These are phyloP conservation scores for Parochlus steinenii DNA, from an alignment of 2,888 invertebrate genomes.

Conservation along the genomic window DNA sequence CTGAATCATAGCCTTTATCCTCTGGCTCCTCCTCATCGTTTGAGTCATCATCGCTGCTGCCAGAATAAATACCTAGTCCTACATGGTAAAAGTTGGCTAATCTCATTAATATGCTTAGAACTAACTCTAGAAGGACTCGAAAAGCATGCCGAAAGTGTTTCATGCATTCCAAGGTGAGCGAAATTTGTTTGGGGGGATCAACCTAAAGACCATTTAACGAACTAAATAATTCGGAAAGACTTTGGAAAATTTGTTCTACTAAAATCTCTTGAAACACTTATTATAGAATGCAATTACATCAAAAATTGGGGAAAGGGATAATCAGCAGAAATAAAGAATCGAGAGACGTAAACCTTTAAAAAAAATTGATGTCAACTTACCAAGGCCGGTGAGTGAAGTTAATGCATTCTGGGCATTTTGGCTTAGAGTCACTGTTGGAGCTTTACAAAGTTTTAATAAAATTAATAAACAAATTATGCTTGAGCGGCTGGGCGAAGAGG, in stretches of 20 bases:
- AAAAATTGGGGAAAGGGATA: no score
- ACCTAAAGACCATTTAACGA: slow-evolving; percentile 4
- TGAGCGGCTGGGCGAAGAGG: neutral
- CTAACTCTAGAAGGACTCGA: no score
- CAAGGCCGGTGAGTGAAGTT: slow-evolving; percentile 5
- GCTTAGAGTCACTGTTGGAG: slow-evolving; percentile 4
- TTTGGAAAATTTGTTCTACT: no score
- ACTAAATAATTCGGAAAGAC: no score
- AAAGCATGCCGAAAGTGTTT: neutral
- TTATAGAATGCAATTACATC: no score
- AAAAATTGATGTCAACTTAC: no score
- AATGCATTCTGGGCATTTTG: no score
- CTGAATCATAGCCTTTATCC: neutral
- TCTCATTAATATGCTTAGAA: no score
- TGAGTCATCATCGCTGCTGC: slow-evolving; percentile 7
- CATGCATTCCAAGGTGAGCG: slow-evolving; percentile 1
- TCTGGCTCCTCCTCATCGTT: neutral
- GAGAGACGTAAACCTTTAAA: no score
- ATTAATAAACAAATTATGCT: slow-evolving; percentile 9
- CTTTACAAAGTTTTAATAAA: slow-evolving; percentile 8
- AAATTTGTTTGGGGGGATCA: slow-evolving; percentile 1
- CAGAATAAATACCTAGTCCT: slow-evolving; percentile 9
- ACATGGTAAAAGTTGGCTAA: neutral
- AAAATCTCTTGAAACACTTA: no score
- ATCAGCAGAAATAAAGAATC: no score